phyloP scores from a whole-genome alignment of 2,888 invertebrate genomes.

The Fragum whitleyi region DNA sequence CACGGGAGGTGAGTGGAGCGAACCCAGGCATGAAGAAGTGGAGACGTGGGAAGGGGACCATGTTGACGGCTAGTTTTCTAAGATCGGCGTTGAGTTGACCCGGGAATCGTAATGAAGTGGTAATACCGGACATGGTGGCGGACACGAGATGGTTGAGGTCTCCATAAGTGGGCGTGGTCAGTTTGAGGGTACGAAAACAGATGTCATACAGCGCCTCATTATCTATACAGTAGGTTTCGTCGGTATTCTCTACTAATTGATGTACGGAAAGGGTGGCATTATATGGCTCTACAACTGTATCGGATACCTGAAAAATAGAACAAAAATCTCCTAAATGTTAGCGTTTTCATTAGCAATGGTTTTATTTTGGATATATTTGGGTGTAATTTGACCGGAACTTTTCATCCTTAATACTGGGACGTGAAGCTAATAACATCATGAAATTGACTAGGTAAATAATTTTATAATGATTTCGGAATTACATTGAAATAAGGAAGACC shows the following conservation, averaged over 20 bases:
- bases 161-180: conserved; percentile 82
- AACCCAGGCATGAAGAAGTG: conserved; percentile 97
- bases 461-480: no score
- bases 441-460: no score
- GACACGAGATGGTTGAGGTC: conserved; percentile 85
- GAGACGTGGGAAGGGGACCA: conserved; percentile 96
- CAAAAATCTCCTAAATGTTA: neutral
- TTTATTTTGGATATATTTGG: no score
- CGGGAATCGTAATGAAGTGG: conserved; percentile 85
- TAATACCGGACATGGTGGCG: conserved; percentile 83
- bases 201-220: conserved; percentile 87
- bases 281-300: conserved; percentile 90
- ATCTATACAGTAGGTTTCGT: conserved; percentile 87
- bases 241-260: conserved; percentile 87
- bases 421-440: no score
- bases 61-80: conserved; percentile 90
- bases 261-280: conserved; percentile 92
- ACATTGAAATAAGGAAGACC: no score
- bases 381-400: no score
- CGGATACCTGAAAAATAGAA: conserved; percentile 88
- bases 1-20: conserved; percentile 94
- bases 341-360: no score
- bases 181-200: conserved; percentile 87
- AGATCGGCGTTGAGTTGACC: conserved; percentile 96
- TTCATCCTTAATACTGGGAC: no score